phyloP scores from a whole-genome alignment of 2,113 vertebrate species.

The Podarcis raffonei region DNA sequence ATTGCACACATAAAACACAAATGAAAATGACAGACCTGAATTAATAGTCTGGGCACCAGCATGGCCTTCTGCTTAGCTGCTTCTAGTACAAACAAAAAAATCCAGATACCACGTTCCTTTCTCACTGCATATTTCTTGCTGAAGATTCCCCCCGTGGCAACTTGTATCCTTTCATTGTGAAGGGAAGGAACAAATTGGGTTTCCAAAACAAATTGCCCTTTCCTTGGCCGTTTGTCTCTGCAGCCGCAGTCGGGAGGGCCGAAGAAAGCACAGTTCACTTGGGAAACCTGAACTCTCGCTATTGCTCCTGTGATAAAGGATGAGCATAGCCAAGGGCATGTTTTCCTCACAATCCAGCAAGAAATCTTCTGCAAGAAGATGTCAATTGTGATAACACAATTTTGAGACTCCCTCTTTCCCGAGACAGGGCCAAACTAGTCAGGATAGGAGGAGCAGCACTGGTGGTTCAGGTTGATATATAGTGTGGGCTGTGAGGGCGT shows the following conservation, averaged over 20 bases:
- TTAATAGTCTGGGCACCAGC: slow-evolving; percentile 13
- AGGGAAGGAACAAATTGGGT: not conserved
- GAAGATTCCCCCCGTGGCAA: not conserved
- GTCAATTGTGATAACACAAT: slow-evolving; percentile 7
- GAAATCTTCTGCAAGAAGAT: slow-evolving; percentile 5
- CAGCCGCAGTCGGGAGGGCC: not conserved
- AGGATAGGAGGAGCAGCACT: not conserved
- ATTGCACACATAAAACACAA: not conserved
- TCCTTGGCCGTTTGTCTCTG: not conserved
- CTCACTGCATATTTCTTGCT: slow-evolving; percentile 26
- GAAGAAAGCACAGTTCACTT: not conserved
- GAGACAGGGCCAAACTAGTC: not conserved
- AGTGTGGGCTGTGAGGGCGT: not conserved
- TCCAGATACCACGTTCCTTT: not conserved
- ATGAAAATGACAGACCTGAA: slow-evolving; percentile 26
- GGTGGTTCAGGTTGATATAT: not conserved
- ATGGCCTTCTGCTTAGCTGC: slow-evolving; percentile 24
- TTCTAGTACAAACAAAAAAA: slow-evolving; percentile 23
- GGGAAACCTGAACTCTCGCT: not conserved
- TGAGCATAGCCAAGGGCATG: not conserved
- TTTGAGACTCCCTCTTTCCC: not conserved
- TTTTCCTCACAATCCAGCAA: not conserved
- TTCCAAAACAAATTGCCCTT: not conserved
- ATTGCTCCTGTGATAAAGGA: not conserved
- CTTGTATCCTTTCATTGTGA: not conserved